Evolutionary conservation across 1,140 invertebrate species (phyloP), one percentile per base, ranked within the genome.

Genomic region (Lepidurus apus): DNA sequence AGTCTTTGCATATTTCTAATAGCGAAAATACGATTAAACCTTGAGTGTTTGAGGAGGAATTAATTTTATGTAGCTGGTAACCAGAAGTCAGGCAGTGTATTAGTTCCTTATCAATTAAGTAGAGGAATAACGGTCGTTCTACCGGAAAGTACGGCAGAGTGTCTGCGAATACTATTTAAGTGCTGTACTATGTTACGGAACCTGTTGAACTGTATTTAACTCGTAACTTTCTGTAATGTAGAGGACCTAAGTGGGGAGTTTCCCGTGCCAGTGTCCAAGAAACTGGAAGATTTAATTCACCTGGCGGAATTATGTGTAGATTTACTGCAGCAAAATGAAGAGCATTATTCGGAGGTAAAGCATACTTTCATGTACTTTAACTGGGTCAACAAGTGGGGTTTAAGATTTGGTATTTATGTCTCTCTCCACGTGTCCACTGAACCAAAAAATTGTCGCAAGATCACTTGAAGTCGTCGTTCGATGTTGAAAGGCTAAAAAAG

Each of bases 331-430:
- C 98, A 99, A 87, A 99, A 99, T 85, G 97, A 99, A 87, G 98
- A 99, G 86, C 96, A 99, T 86, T 98, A 99, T 88, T 96, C 97
- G 80, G 97, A 99, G 95, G 98, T 99, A 91, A 89, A 87, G 85
- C 84, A 13, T 65, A 42, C 43, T 81, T 81, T 65, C 53, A 7
- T 13, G 53, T 17, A 65, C 8, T 65, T 11, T 65, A 7, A n/a
- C 1, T 65, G 53, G 34, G 34, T 34, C 34, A 34, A 34, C 34
- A 34, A 3, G 3, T 34, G 34, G 34, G 34, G 4, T 34, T 34
- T 34, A 34, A 34, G 34, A 34, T 34, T 34, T 34, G 34, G 4
- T 34, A 34, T 34, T 34, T 34, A 34, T 34, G 34, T 34, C 34
- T 34, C 34, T 34, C 34, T 34, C 34, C 34, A 34, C 34, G 34